These are phyloP conservation scores for Mormoops blainvillei DNA, from an alignment of 2,113 vertebrate genomes.

Conservation along the genomic window DNA sequence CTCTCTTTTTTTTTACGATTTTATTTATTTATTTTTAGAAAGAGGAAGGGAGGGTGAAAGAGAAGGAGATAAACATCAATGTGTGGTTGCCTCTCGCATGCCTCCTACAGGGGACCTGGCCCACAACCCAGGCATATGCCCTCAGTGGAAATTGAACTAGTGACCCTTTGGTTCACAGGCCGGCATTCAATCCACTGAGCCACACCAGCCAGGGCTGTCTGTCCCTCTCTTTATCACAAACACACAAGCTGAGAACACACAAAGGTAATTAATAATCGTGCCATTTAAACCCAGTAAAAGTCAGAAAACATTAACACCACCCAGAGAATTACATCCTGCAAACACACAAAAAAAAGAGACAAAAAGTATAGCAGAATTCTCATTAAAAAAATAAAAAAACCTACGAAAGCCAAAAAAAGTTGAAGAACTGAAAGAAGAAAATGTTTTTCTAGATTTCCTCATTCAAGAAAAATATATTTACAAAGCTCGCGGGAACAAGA, in stretches of 20 bases:
- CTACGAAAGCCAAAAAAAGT: neutral
- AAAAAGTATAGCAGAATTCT: neutral
- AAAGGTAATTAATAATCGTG: neutral
- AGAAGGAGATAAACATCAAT: too few species aligned
- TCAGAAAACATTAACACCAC: neutral
- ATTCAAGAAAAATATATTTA: neutral
- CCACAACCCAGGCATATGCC: too few species aligned
- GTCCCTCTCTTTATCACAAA: neutral
- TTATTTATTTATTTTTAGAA: too few species aligned
- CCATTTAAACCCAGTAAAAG: neutral
- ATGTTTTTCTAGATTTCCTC: neutral
- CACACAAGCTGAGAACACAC: neutral
- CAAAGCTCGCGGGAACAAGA: neutral
- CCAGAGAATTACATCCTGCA: neutral
- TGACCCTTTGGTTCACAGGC: too few species aligned
- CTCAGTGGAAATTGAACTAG: too few species aligned
- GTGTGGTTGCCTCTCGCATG: too few species aligned
- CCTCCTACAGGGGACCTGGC: too few species aligned
- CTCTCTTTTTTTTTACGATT: too few species aligned
- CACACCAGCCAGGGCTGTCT: too few species aligned
- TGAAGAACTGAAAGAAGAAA: neutral
- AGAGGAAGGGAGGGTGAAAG: too few species aligned
- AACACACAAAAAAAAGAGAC: neutral
- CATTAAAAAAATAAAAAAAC: neutral
- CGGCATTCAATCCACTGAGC: too few species aligned